Evolutionary conservation across 2,888 invertebrate genomes (phyloP), one percentile per base, ranked within the genome.

Genomic region (Spilosoma lubricipeda): DNA sequence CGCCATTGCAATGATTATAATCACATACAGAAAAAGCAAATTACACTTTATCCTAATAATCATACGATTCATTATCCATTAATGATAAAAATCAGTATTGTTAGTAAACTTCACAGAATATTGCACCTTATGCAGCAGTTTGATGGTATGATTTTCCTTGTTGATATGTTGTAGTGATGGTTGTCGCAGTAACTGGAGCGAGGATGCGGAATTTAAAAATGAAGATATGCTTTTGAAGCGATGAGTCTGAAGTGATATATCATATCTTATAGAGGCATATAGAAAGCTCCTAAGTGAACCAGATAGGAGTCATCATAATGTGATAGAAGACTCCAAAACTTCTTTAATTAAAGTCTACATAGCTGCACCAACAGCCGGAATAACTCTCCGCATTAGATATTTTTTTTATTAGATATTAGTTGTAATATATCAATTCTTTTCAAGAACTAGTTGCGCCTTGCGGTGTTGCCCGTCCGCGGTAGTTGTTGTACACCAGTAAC

Each of bases 151-250:
- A 59, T 48, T 70, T 75, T 3, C 66, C 30, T 23, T 69, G 23
- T n/a, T 56, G 3, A 9, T 56, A 52, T 72, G 30, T 42, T 20
- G 30, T 2, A 39, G 27, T 70, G 66, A 65, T 30, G 67, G 81
- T 85, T 83, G 78, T 71, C 70, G 83, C 79, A 77, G 77, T 82
- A 85, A 89, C 83, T 89, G 82, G 89, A 89, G 89, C 89, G 87
- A 78, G 74, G 66, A 81, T 77, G 73, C 75, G 71, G 78, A 79
- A 77, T 78, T 80, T 75, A 80, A 77, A 70, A 77, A 36, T 36
- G 72, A 75, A 70, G 56, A 18, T 74, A 74, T 79, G 73, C 79
- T 75, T 84, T 74, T 70, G 67, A 4, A 70, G 39, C 63, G 45
- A 48, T 67, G 59, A 11, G 71, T 67, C 23, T 8, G 27, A 65